Conservation (phyloP, 2,797 vertebrate genomes). For the Chromis chromis region DNA sequence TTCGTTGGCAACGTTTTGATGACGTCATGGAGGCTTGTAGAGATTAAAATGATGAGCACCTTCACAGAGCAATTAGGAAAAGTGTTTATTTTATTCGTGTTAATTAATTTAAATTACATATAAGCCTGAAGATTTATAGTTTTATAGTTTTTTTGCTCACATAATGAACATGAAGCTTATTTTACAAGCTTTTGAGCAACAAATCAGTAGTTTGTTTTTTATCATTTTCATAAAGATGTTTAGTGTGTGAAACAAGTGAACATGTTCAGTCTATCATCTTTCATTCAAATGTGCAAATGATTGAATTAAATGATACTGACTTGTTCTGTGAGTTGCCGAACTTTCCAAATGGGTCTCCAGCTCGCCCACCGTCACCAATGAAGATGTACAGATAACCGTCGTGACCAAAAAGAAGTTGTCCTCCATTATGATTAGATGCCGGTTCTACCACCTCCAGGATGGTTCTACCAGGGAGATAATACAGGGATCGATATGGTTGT, state of each 20-base stretch:
- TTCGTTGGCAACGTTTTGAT: constrained; percentile 6
- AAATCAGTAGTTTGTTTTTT: neutral
- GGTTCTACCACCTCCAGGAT: constrained; percentile 87
- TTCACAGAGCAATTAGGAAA: neutral
- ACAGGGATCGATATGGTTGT: neutral
- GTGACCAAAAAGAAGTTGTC: constrained; percentile 87
- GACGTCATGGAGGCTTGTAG: neutral
- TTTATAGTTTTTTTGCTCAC: neutral
- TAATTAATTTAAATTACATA: constrained; percentile 23
- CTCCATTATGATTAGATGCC: constrained; percentile 90
- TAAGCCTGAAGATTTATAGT: neutral
- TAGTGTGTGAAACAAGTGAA: neutral
- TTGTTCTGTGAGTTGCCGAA: constrained; percentile 91
- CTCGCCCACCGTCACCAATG: constrained; percentile 87
- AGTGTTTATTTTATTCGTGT: constrained; percentile 15
- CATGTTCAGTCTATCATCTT: neutral
- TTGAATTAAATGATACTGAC: constrained; percentile 68
- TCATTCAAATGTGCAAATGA: neutral
- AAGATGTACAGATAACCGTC: constrained; percentile 89
- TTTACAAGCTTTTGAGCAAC: neutral
- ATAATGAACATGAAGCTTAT: neutral
- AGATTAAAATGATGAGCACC: neutral
- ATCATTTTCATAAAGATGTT: neutral
- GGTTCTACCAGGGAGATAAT: constrained; percentile 68
- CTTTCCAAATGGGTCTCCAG: constrained; percentile 89